Evolutionary conservation across 1,140 invertebrate species (phyloP).

Genomic region (Papilio aristodemus): DNA sequence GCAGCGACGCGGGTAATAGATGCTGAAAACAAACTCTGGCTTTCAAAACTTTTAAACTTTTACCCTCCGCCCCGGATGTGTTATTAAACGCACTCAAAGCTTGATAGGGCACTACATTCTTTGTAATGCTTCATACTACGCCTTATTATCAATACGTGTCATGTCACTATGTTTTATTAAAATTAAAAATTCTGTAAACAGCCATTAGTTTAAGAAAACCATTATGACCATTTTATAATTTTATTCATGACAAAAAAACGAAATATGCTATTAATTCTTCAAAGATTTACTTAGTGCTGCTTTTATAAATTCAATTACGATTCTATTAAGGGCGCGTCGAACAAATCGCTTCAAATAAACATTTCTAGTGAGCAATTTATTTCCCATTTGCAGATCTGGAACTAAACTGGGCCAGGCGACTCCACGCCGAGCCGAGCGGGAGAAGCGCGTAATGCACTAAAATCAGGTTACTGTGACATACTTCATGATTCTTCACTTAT

Average conservation of each 20-base stretch:
- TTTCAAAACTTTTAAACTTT: constrained; percentile 1
- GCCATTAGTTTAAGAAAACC: too few species aligned
- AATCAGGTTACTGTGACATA: constrained; percentile 8
- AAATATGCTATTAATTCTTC: too few species aligned
- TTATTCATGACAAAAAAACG: too few species aligned
- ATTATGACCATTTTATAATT: too few species aligned
- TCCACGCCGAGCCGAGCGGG: background rate
- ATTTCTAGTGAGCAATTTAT: constrained; percentile 18
- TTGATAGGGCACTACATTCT: background rate
- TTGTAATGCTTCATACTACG: background rate
- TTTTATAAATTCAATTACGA: background rate
- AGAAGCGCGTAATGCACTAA: constrained; percentile 1
- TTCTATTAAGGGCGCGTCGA: background rate
- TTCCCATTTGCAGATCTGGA: constrained; percentile 8
- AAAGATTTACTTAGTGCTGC: background rate
- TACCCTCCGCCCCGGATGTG: background rate
- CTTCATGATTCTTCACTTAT: constrained; percentile 14
- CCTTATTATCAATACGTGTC: too few species aligned
- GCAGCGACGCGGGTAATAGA: background rate
- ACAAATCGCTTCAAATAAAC: constrained; percentile 11
- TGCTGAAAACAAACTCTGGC: background rate
- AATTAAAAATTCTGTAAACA: too few species aligned
- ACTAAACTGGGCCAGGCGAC: background rate
- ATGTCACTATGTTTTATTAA: too few species aligned
- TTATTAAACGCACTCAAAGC: background rate